Percentiles rank a stretch among this genome's conserved stretches.
Evolutionary conservation across 2,888 invertebrate genomes (phyloP).

Genomic region (Monopis laevigella): DNA sequence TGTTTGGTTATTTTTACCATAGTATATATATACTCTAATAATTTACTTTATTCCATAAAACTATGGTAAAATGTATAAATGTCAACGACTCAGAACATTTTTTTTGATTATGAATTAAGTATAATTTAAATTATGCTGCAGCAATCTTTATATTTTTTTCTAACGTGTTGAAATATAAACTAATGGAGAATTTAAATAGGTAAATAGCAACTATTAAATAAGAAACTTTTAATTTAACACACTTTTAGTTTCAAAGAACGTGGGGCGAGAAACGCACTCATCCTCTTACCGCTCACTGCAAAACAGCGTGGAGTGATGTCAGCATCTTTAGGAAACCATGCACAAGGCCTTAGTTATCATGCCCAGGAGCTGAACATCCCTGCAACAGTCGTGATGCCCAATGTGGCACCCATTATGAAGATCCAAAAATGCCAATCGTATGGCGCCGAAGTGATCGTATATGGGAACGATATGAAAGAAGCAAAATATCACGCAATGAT

Average conservation of each 20-base stretch:
- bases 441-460: constrained; percentile 85
- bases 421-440: constrained; percentile 86
- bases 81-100: too few species aligned
- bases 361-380: constrained; percentile 75
- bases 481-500: constrained; percentile 83
- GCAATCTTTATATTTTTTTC: too few species aligned
- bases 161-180: too few species aligned
- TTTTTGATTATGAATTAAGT: too few species aligned
- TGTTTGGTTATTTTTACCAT: too few species aligned
- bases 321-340: constrained; percentile 95
- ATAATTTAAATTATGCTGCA: too few species aligned
- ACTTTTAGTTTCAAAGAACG: constrained; percentile 87
- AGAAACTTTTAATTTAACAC: not conserved
- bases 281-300: constrained; percentile 77
- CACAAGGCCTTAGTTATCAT: constrained; percentile 82
- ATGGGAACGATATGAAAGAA: constrained; percentile 85
- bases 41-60: too few species aligned
- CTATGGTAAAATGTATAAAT: too few species aligned
- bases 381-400: constrained; percentile 94
- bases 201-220: too few species aligned
- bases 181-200: too few species aligned
- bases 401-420: constrained; percentile 95
- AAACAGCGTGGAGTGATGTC: constrained; percentile 85
- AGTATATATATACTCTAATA: too few species aligned
- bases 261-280: constrained; percentile 87